Percentiles rank a stretch among this genome's conserved stretches.
Conservation (phyloP, 2,888 invertebrate species). For the Acrocyrtus sp. region DNA sequence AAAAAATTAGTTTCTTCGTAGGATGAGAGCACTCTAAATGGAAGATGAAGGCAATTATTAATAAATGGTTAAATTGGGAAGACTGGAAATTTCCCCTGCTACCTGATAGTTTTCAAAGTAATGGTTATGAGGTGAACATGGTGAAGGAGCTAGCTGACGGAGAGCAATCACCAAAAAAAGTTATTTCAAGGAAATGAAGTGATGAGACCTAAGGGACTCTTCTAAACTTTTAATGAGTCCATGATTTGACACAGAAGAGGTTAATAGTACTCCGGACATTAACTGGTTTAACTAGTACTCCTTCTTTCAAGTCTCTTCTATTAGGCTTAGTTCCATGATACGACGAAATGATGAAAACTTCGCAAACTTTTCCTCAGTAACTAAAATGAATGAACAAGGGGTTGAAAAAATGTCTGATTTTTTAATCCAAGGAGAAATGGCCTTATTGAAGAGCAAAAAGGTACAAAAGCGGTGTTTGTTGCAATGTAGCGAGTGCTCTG, state of each 20-base stretch:
- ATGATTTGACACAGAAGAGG: conserved; percentile 42
- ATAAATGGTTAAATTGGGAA: conserved; percentile 34
- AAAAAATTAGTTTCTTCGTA: neutral
- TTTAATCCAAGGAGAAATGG: conserved; percentile 13
- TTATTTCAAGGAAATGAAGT: conserved; percentile 32
- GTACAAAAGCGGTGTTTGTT: conserved; percentile 28
- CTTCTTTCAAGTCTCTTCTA: conserved; percentile 20
- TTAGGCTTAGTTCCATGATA: neutral
- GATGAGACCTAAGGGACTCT: conserved; percentile 44
- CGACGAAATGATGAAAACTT: conserved; percentile 21
- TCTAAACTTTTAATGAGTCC: conserved; percentile 36
- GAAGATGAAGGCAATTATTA: conserved; percentile 10
- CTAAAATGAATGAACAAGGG: conserved; percentile 5
- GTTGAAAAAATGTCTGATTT: conserved; percentile 37
- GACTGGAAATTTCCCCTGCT: conserved; percentile 17
- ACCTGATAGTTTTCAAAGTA: conserved; percentile 27
- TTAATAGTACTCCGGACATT: neutral
- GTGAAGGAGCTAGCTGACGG: conserved; percentile 14
- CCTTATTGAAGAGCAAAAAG: conserved; percentile 5
- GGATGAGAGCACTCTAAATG: neutral
- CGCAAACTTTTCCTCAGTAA: conserved; percentile 16
- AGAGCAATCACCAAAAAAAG: conserved; percentile 20
- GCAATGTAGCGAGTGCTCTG: conserved; percentile 32
- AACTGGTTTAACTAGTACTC: no score
- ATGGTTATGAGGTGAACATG: conserved; percentile 31